phyloP scores from a whole-genome alignment of 2,888 invertebrate genomes.

The Tigriopus californicus region DNA sequence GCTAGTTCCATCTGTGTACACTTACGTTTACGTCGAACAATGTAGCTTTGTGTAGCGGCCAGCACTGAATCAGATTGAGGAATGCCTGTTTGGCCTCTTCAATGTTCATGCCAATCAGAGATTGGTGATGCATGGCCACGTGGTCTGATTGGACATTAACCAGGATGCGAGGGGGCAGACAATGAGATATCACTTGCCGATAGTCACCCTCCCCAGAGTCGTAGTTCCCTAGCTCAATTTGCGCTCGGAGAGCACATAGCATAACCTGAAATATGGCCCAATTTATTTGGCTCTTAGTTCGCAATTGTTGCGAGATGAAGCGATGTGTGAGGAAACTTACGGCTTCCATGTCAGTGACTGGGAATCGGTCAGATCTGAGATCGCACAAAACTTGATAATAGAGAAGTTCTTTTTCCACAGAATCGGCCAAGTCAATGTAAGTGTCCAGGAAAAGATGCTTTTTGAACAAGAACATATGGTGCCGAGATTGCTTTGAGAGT shows the following conservation, averaged over 20 bases:
- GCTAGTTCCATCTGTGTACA: no score
- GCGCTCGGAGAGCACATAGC: conserved; percentile 80
- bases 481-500: conserved; percentile 31
- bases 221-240: conserved; percentile 70
- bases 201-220: conserved; percentile 16
- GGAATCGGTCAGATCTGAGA: conserved; percentile 71
- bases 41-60: conserved; percentile 80
- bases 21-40: conserved; percentile 82
- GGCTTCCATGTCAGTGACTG: conserved; percentile 81
- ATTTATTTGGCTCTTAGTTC: background rate
- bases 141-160: conserved; percentile 58
- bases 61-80: conserved; percentile 73
- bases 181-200: conserved; percentile 46
- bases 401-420: conserved; percentile 77
- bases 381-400: conserved; percentile 85
- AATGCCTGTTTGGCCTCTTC: conserved; percentile 78
- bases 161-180: conserved; percentile 62
- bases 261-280: conserved; percentile 44
- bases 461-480: conserved; percentile 48
- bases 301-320: background rate
- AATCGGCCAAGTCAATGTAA: conserved; percentile 55
- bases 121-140: conserved; percentile 75
- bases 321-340: conserved; percentile 36
- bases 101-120: conserved; percentile 63
- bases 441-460: conserved; percentile 64